These are phyloP conservation scores for Hypothenemus hampei DNA, from an alignment of 1,140 invertebrate species.

Conservation along the genomic window DNA sequence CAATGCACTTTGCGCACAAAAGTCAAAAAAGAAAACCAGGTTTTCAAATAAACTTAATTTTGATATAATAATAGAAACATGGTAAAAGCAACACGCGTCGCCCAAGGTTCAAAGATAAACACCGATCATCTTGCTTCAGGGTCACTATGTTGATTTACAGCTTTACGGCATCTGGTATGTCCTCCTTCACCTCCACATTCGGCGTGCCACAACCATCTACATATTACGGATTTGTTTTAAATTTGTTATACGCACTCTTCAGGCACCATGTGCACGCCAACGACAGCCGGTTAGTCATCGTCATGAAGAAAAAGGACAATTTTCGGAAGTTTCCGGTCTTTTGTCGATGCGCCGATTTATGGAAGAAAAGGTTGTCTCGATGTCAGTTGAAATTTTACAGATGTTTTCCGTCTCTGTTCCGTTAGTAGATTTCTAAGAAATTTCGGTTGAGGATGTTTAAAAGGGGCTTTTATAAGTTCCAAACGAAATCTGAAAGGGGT, in stretches of 20 bases:
- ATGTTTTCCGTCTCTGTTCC: background rate
- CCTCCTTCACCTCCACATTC: conserved; percentile 23
- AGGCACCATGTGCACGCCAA: conserved; percentile 13
- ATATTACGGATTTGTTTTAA: conserved; percentile 41
- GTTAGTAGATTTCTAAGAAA: background rate
- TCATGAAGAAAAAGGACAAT: conserved; percentile 1
- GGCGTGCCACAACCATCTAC: conserved; percentile 32
- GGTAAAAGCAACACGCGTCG: too few species aligned
- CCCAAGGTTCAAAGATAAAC: too few species aligned
- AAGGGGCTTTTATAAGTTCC: too few species aligned
- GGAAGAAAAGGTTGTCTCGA: background rate
- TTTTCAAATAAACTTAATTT: too few species aligned
- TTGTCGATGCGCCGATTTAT: background rate
- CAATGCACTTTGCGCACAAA: too few species aligned
- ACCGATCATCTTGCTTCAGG: conserved; percentile 28
- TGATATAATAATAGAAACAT: too few species aligned
- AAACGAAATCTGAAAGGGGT: too few species aligned
- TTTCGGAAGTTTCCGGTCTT: conserved; percentile 17
- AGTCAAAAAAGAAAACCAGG: too few species aligned
- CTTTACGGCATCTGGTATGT: conserved; percentile 33
- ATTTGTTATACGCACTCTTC: conserved; percentile 34
- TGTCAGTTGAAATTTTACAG: background rate
- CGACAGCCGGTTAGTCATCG: conserved; percentile 11
- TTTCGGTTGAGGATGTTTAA: too few species aligned
- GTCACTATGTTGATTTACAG: conserved; percentile 37